Evolutionary conservation across 2,113 vertebrate species (phyloP).

Genomic region (Boleophthalmus pectinirostris): DNA sequence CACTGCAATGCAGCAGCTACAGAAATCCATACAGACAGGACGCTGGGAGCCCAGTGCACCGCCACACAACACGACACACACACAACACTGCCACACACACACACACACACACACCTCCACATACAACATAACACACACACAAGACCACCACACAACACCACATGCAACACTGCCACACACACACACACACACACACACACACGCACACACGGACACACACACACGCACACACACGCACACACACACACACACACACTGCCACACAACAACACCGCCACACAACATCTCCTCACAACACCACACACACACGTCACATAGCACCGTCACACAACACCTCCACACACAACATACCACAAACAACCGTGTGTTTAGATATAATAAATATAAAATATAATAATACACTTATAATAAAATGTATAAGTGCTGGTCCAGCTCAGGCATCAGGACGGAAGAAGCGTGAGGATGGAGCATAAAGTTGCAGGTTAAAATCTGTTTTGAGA

Average conservation of each 20-base stretch:
- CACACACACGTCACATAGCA: too few relatives aligned
- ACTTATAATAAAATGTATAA: too few relatives aligned
- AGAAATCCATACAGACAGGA: constrained; percentile 41
- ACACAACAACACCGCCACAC: not conserved
- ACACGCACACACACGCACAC: too few relatives aligned
- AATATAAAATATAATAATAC: too few relatives aligned
- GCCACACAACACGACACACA: not conserved
- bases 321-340: not conserved
- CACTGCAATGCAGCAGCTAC: constrained; percentile 55
- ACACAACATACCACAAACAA: not conserved
- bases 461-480: not conserved
- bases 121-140: not conserved
- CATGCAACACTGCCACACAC: too few relatives aligned
- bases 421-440: constrained; percentile 1
- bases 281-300: too few relatives aligned
- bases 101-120: not conserved
- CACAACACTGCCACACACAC: too few relatives aligned
- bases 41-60: constrained; percentile 20
- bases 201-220: not conserved
- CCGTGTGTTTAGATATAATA: not conserved
- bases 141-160: too few relatives aligned
- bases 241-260: not conserved
- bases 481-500: not conserved
- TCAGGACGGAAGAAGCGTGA: too few relatives aligned
- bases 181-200: not conserved